Evolutionary conservation across 2,888 invertebrate genomes (phyloP), one percentile per base, ranked within the genome.

Genomic region (Cryptophagus acutangulus): DNA sequence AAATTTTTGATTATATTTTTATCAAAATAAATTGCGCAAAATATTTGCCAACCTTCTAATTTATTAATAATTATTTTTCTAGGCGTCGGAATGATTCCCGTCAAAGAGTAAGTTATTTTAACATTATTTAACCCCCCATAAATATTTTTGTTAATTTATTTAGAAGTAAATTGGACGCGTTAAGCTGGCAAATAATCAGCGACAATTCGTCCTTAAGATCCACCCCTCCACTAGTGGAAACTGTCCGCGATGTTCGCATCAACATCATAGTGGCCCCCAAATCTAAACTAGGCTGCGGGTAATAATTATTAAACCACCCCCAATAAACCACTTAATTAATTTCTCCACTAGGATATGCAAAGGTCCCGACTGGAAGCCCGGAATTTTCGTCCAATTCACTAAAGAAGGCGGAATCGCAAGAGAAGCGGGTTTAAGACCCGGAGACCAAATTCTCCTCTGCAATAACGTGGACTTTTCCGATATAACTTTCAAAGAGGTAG

Each of bases 81-180:
- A 89, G 89, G 87, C 74, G 88, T 92, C 54, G 93, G 92, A 53
- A 91, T 93, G 88, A 77, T 94, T 63, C 93, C 93, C 43, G 82
- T 90, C 20, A 90, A 89, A 81, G 90, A 91, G 91, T 91, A 76
- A 87, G 91, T 85, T 17, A n/a, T n/a, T n/a, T n/a, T n/a, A n/a
- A n/a, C n/a, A n/a, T n/a, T n/a, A n/a, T n/a, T n/a, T n/a, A n/a
- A n/a, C n/a, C n/a, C n/a, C n/a, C n/a, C n/a, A n/a, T n/a, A n/a
- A n/a, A n/a, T n/a, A n/a, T n/a, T n/a, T n/a, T n/a, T n/a, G n/a
- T n/a, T n/a, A n/a, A n/a, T n/a, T n/a, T n/a, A n/a, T 65, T 20
- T 67, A 87, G 86, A 54, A 84, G 81, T 71, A 75, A 74, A 35
- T 79, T 78, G 55, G 90, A 90, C 67, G 76, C 82, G 16, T 73